Base-by-base conservation (phyloP, 2,113 vertebrate genomes). In the Seriola rivoliana region DNA sequence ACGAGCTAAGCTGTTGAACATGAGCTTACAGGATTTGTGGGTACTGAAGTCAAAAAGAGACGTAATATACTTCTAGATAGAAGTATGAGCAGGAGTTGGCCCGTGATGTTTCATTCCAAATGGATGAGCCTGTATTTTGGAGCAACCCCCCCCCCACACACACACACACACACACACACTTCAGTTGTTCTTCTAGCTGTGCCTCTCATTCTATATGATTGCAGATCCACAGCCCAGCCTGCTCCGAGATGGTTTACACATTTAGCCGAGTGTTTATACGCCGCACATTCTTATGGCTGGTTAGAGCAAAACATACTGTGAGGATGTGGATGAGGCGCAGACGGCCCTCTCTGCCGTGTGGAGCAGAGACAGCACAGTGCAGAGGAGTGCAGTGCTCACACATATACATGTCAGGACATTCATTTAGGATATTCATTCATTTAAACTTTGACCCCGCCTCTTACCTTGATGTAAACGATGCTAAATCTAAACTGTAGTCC, bases 211-310 rank as follows among this genome's bases (percentile, higher is more conserved):
- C 79, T 66, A 64, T 73, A 78, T 11, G 67, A 34, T 23, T 23
- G 16, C 32, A 55, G 72, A 48, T 75, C 73, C 44, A 50, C 80
- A 46, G 73, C 46, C 46, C 19, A 0, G 63, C n/a, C 64, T 55
- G 64, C 80, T 54, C 14, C 1, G 8, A 17, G 44, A 87, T 82
- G 73, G 92, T 93, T 93, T 93, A 92, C 85, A 86, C 81, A 77
- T 85, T 81, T 82, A 44, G 74, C 71, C 0, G 19, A 64, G 60
- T 92, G 92, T 93, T 92, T 92, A 91, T 62, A 84, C 1, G n/a
- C 48, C 2, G 71, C 85, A 85, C 91, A 92, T 90, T 92, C 88
- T 91, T 83, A 84, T 10, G 80, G 82, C 75, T 75, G 14, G 82
- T 85, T 72, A 65, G 52, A 87, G 70, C 14, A 69, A 89, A 85